Conservation (phyloP, 2,113 vertebrate species). For the Willisornis vidua region DNA sequence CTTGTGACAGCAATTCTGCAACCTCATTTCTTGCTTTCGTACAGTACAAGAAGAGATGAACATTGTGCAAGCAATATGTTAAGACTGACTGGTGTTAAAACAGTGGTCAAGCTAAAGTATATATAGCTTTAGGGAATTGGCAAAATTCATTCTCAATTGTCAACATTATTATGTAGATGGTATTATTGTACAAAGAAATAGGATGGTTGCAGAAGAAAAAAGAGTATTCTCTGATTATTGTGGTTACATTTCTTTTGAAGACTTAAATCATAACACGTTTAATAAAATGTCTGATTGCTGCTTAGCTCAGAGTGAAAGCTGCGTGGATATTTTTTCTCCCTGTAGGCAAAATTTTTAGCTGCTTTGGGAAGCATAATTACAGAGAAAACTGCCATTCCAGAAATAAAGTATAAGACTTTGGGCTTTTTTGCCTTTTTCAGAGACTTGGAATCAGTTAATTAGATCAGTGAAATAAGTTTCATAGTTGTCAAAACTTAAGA, state of each 20-base stretch:
- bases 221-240: neutral
- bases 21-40: neutral
- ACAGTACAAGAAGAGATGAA: neutral
- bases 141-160: neutral
- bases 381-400: neutral
- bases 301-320: neutral
- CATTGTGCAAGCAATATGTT: neutral
- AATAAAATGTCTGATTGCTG: constrained; percentile 1
- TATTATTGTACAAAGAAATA: neutral
- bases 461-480: constrained; percentile 19
- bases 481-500: constrained; percentile 20
- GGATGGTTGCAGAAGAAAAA: neutral
- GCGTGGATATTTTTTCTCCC: neutral
- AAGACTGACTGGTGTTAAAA: neutral
- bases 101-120: neutral
- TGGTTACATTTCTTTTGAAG: neutral
- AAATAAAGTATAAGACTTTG: neutral
- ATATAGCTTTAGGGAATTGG: neutral
- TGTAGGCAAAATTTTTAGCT: neutral
- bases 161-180: neutral
- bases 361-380: neutral
- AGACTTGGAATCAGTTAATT: constrained; percentile 17
- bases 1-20: neutral
- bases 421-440: neutral
- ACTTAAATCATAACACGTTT: neutral